These are phyloP conservation scores for Therioaphis trifolii DNA, from an alignment of 2,888 invertebrate species.

Conservation along the genomic window DNA sequence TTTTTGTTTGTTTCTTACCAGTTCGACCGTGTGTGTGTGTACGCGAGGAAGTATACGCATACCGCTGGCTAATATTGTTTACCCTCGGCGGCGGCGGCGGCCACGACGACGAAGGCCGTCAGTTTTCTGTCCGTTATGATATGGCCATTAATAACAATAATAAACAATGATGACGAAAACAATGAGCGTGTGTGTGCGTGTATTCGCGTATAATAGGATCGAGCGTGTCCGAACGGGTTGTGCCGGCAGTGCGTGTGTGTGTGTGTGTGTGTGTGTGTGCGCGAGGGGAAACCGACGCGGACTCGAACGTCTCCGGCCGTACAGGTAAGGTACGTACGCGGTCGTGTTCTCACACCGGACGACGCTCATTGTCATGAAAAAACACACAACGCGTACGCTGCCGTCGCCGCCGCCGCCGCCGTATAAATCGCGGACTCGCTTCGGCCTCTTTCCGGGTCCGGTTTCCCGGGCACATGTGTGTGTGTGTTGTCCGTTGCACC, in stretches of 20 bases:
- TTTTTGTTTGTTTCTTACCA: not conserved
- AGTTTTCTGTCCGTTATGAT: slow-evolving; percentile 50
- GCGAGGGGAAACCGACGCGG: too few species aligned
- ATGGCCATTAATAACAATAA: slow-evolving; percentile 54
- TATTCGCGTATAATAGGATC: not conserved
- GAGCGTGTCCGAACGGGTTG: slow-evolving; percentile 29
- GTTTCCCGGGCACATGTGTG: not conserved
- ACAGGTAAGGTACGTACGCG: not conserved
- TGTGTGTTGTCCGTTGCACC: not conserved
- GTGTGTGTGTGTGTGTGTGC: too few species aligned
- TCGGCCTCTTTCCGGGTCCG: slow-evolving; percentile 42
- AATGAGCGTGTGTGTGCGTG: not conserved
- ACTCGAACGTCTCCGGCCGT: not conserved
- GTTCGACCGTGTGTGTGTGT: too few species aligned
- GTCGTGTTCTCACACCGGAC: slow-evolving; percentile 55
- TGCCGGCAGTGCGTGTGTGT: not conserved
- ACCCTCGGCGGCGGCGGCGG: slow-evolving; percentile 12
- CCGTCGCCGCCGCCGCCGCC: not conserved
- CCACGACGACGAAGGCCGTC: too few species aligned
- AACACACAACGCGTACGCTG: not conserved
- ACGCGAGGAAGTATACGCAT: not conserved
- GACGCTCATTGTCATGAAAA: not conserved
- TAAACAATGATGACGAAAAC: slow-evolving; percentile 55
- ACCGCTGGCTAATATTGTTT: not conserved
- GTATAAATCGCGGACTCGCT: not conserved